Evolutionary conservation across 35 echinoderm and acorn worm genomes (phyloP), one percentile per base, ranked within the genome.

Genomic region (Stichopus chloronotus): DNA sequence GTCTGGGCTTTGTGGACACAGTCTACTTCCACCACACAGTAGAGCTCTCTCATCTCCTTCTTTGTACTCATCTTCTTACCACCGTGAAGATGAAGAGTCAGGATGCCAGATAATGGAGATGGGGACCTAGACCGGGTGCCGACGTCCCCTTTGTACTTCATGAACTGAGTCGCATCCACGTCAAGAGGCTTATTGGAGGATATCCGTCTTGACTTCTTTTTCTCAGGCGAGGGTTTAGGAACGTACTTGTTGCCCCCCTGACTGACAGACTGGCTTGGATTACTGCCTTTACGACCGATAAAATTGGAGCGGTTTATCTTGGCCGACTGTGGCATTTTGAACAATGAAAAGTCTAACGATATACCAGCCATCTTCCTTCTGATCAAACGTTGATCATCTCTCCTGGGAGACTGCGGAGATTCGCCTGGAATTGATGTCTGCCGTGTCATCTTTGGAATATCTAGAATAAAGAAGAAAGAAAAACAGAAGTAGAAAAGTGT

Each of bases 1-100:
- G 97, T 99, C 86, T 96, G 95, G n/a, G 97, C 97, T 84, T 99
- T 99, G 87, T 96, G 95, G 21, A 96, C 95, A 20, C 90, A 87
- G 91, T 99, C 97, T 16, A 99, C 95, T 90, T 96, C 95, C 57
- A 99, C 91, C 6, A 99, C 95, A 88, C 95, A 96, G 60, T 96
- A 99, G 14, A 99, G 56, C 25, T 99, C 97, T 8, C 97, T 92
- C 25, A 85, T 85, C 56, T 99, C 93, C 13, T 95, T 96, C 71
- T 91, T 90, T 8, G 95, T 86, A 4, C 85, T 90, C 97, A 99
- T 96, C 72, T 99, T 99, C 24, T 94, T 87, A 17, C 97, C 95
- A 8, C 97, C 97, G 14, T 94, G 92, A 57, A 99, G 58, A 86
- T 96, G 97, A 6, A 99, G 78, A 7, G 95, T 92, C 19, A 99